Evolutionary conservation across 2,797 vertebrate genomes (phyloP).

Genomic region (Heteromormyrus szaboi): DNA sequence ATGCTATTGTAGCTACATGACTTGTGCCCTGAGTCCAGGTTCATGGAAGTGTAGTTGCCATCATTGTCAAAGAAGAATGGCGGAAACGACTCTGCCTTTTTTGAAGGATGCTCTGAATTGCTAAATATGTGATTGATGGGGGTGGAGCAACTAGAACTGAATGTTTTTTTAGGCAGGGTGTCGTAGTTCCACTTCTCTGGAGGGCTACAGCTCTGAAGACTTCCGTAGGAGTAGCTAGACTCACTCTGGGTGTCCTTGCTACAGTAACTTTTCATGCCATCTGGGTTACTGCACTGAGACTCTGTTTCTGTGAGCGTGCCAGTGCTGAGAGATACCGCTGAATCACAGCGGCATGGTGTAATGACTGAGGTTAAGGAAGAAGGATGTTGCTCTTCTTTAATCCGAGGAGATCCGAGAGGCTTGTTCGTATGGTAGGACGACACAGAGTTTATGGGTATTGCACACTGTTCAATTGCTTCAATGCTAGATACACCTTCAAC

Average conservation of each 20-base stretch:
- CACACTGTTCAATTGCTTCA: conserved; percentile 45
- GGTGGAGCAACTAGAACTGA: conserved; percentile 50
- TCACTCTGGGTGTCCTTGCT: conserved; percentile 51
- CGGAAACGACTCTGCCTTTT: conserved; percentile 56
- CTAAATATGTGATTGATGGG: conserved; percentile 56
- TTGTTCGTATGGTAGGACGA: conserved; percentile 44
- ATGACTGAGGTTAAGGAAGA: conserved; percentile 36
- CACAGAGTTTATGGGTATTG: conserved; percentile 36
- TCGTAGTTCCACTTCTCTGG: conserved; percentile 60
- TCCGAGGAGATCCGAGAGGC: conserved; percentile 47
- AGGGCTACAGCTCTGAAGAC: conserved; percentile 40
- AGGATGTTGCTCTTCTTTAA: conserved; percentile 42
- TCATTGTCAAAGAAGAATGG: conserved; percentile 61
- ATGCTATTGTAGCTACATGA: conserved; percentile 44
- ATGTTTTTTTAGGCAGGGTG: conserved; percentile 44
- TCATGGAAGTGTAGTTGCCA: conserved; percentile 49
- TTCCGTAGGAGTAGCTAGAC: conserved; percentile 52
- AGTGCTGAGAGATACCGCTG: conserved; percentile 45
- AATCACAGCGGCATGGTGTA: conserved; percentile 53
- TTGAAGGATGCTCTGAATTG: conserved; percentile 57
- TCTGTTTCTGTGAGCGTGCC: conserved; percentile 50
- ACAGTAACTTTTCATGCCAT: conserved; percentile 43
- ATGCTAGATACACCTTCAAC: conserved; percentile 60
- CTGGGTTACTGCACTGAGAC: conserved; percentile 51
- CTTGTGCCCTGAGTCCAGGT: conserved; percentile 45